Evolutionary conservation across 2,888 invertebrate species (phyloP), one percentile per base, ranked within the genome.

Genomic region (Dinocampus coccinellae): DNA sequence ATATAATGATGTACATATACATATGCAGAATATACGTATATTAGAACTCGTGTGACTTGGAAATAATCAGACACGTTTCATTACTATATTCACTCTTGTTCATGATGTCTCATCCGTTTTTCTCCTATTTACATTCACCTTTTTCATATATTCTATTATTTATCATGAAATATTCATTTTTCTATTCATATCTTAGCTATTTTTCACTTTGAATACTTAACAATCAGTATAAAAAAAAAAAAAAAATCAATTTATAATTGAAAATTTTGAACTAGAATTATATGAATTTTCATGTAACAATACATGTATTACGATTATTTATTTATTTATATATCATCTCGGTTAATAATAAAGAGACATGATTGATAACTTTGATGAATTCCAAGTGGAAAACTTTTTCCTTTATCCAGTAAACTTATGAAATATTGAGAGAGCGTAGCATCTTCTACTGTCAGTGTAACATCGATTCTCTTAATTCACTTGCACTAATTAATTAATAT

Each of bases 401-500:
- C 53, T 33, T 69, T 33, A 62, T 62, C 33, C 53, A 69, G 47
- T 24, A 29, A 68, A 61, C 10, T 69, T 61, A 69, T 42, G 47
- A 24, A 53, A 61, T 20, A 52, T 47, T n/a, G 47, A 11, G 16
- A 16, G 52, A 58, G 67, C 29, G 24, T 16, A 20, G 26, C 69
- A 53, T 33, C 63, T 29, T 63, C 22, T 29, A 22, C 22, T 47
- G 22, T 42, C 33, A 29, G 39, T n/a, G 63, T 36, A 55, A 42
- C 39, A 64, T 64, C 64, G 57, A 70, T 64, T 55, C 42, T 63
- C 34, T n/a, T n/a, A n/a, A 33, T 6, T 4, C 9, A 34, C 52
- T 72, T 72, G 53, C 63, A 53, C 58, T 29, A 72, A 71, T 71
- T 82, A 82, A 83, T 83, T 82, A 83, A 81, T 82, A 81, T 79